Base-by-base conservation (phyloP, 2,888 invertebrate genomes). In the Drosophila lutescens region DNA sequence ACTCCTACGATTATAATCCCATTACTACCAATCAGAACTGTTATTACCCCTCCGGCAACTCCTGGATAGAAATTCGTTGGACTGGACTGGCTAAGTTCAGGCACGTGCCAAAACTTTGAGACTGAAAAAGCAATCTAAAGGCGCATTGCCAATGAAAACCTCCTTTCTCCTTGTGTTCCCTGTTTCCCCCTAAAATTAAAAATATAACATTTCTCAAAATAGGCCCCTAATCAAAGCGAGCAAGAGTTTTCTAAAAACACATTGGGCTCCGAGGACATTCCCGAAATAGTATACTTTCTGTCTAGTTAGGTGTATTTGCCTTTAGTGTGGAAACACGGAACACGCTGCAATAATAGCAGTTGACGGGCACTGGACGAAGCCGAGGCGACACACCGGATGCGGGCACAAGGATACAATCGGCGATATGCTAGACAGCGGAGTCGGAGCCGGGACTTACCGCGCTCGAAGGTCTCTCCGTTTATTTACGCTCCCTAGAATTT, bases 51-150 rank as follows among this genome's bases (percentile, higher is more conserved):
- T 13, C 13, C 17, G 17, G 20, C 10, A 44, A 23, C 36, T 20
- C 46, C 43, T 32, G 34, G n/a, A 15, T 30, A 6, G 4, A 34
- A 34, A n/a, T 43, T 17, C 20, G 26, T n/a, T 20, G 41, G 13
- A 26, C 59, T 59, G 23, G 10, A 34, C 59, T 59, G 23, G 30
- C 38, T 38, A 36, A 30, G 44, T 59, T 47, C 10, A 20, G 38
- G 15, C 61, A 30, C 36, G 61, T 61, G 61, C 44, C 61, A 46
- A 36, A 59, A 17, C 59, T 44, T 38, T 17, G 23, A 15, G 6
- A 15, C 15, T 26, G 3, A 61, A 23, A 10, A 32, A 23, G 5
- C 23, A 49, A 26, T 41, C 12, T 12, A 5, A 26, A 13, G 17
- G 13, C 23, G 10, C 20, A 4, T 15, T 15, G n/a, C 23, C 8